phyloP scores from a whole-genome alignment of 1,140 invertebrate species.

The Colletes gigas region DNA sequence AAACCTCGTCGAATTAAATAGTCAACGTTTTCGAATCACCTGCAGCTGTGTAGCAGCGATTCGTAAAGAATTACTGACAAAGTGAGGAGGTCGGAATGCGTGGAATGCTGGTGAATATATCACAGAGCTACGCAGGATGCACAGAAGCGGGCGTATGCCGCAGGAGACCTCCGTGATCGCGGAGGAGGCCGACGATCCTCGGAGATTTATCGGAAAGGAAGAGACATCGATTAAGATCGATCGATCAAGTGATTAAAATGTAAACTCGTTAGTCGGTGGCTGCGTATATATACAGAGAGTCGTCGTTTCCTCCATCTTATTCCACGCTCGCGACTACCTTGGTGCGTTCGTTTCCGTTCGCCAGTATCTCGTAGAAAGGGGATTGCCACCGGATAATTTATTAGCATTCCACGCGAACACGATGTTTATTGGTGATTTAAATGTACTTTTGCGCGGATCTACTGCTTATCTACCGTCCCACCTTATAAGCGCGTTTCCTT shows the following conservation, averaged over 20 bases:
- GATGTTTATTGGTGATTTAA: constrained; percentile 61
- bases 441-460: constrained; percentile 51
- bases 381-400: constrained; percentile 62
- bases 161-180: constrained; percentile 15
- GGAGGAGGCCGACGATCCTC: constrained; percentile 11
- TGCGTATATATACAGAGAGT: not conserved
- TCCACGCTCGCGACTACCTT: constrained; percentile 17
- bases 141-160: not conserved
- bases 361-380: constrained; percentile 44
- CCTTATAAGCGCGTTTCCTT: constrained; percentile 54
- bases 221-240: constrained; percentile 56
- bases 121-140: not conserved
- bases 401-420: constrained; percentile 60
- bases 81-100: not conserved
- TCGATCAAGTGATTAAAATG: constrained; percentile 59
- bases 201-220: constrained; percentile 54
- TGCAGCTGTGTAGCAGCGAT: not conserved
- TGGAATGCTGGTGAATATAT: constrained; percentile 12
- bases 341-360: constrained; percentile 49
- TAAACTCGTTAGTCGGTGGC: constrained; percentile 48
- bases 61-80: not conserved
- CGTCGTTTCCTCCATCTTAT: constrained; percentile 36
- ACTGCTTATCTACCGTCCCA: constrained; percentile 56
- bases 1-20: not conserved
- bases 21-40: not conserved